Conservation (phyloP, 2,888 invertebrate species). For the Ectemnius lituratus region DNA sequence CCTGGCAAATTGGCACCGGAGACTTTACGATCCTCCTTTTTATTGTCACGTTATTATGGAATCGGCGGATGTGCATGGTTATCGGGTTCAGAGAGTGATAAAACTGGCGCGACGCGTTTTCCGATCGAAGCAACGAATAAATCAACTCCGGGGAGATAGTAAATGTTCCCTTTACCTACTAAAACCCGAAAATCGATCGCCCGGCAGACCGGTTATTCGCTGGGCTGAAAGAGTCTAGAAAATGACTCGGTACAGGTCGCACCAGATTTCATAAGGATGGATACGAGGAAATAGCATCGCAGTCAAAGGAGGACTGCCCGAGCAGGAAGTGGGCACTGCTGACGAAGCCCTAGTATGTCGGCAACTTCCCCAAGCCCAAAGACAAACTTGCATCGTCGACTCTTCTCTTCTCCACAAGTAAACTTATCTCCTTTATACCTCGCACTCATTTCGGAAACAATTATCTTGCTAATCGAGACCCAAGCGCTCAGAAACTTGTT, state of each 20-base stretch:
- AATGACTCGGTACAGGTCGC: neutral
- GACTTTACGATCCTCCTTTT: neutral
- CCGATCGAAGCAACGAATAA: neutral
- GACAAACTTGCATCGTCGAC: neutral
- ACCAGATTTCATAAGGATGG: neutral
- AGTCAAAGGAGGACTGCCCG: neutral
- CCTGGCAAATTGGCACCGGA: neutral
- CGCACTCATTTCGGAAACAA: neutral
- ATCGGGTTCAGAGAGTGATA: no score
- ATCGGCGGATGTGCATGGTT: no score
- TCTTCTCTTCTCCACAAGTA: neutral
- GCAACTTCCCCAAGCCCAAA: neutral
- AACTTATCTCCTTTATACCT: neutral
- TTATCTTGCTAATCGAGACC: neutral
- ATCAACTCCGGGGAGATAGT: neutral
- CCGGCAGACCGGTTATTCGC: no score
- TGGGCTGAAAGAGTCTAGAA: no score
- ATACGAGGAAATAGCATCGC: neutral
- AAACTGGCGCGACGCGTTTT: no score
- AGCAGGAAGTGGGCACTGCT: neutral
- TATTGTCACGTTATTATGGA: no score
- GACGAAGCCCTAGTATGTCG: neutral
- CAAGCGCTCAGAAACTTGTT: slow-evolving; percentile 24
- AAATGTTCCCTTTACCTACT: no score
- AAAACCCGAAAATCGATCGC: no score